Evolutionary conservation across 2,113 vertebrate species (phyloP).

Genomic region (Ophiodon elongatus): DNA sequence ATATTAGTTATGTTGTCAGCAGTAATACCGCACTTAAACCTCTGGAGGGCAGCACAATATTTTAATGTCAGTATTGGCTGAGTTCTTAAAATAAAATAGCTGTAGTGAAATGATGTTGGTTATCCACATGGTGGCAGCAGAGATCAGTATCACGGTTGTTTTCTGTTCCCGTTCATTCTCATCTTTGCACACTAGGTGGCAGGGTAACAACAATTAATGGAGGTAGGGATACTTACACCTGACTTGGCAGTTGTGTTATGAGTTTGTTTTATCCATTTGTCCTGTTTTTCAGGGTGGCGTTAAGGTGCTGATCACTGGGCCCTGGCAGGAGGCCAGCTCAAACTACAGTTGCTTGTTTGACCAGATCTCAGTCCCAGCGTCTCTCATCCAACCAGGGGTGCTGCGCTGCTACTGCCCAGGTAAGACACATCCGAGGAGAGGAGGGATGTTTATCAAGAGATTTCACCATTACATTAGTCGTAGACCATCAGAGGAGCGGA

Average conservation of each 20-base stretch:
- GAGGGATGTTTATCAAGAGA: background rate
- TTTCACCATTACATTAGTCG: background rate
- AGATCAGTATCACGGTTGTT: slow-evolving; percentile 3
- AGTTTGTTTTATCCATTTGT: slow-evolving; percentile 21
- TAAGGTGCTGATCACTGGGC: slow-evolving; percentile 98
- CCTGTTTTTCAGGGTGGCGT: slow-evolving; percentile 91
- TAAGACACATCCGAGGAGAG: slow-evolving; percentile 70
- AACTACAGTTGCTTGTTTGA: slow-evolving; percentile 99
- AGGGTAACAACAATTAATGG: slow-evolving; percentile 4
- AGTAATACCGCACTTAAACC: slow-evolving; percentile 33
- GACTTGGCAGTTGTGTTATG: background rate
- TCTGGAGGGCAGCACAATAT: slow-evolving; percentile 42
- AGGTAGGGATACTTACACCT: background rate
- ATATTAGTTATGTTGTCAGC: background rate
- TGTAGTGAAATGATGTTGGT: background rate
- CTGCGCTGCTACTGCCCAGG: slow-evolving; percentile 99
- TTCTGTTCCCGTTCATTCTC: slow-evolving; percentile 25
- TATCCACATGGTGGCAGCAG: slow-evolving; percentile 70
- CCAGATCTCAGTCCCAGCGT: slow-evolving; percentile 98
- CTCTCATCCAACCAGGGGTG: slow-evolving; percentile 97
- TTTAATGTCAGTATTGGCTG: background rate
- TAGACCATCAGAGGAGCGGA: background rate
- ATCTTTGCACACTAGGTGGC: slow-evolving; percentile 61
- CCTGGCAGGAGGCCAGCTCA: slow-evolving; percentile 97
- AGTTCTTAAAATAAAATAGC: background rate